Base-by-base conservation (phyloP, 1,140 invertebrate species). In the Drosophila sechellia region DNA sequence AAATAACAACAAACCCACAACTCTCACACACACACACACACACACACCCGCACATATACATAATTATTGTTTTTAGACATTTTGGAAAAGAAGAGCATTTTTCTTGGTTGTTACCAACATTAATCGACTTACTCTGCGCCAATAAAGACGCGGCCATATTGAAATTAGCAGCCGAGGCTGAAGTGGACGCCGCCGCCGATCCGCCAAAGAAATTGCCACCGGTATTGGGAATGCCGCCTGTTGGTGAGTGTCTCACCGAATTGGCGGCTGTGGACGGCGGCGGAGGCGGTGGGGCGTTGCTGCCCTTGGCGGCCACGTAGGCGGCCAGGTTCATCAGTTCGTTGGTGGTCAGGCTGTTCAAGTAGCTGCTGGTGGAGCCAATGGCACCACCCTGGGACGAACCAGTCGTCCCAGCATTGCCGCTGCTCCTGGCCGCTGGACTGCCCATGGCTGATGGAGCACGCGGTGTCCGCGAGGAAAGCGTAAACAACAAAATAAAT, bases 61-160 rank as follows among this genome's bases (percentile, higher is more conserved):
- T 34, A 12, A 35, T 11, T 59, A 8, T 13, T 37, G 11, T 15
- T 46, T 10, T 13, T 39, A 13, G 55, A 31, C 1, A 31, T 31
- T n/a, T 17, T 11, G 31, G 34, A 42, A 17, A 37, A 48, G 49
- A 60, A 25, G 13, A 5, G n/a, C 40, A 22, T 74, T 48, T 48
- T 66, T 89, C 79, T 89, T 87, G 83, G 76, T 90, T 92, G 87
- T 90, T 92, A 92, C 91, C 89, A 92, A 92, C 90, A 91, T 91
- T 92, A 92, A 72, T 81, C 66, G 81, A 95, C 95, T 96, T 95
- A 96, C 95, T 95, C 93, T 96, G 95, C 91, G 96, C 95, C 90
- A 96, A 94, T 92, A 96, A 94, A 83, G 95, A 95, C 78, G 95
- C 95, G 85, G 95, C 90, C 90, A 92, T 92, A 91, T 90, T 91